phyloP scores from a whole-genome alignment of 2,888 invertebrate genomes.

The Chesias legatella region DNA sequence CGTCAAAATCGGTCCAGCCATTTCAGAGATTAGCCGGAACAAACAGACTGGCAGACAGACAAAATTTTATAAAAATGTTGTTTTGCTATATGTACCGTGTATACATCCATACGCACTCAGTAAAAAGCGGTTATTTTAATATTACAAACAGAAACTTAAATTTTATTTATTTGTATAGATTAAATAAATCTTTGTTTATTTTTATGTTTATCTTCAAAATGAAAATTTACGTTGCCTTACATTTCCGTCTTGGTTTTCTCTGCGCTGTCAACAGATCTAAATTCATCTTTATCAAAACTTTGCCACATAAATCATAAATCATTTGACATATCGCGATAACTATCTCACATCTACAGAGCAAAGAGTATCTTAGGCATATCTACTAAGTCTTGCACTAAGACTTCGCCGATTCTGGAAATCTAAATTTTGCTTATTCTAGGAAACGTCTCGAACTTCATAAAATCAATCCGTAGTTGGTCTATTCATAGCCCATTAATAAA shows the following conservation, averaged over 20 bases:
- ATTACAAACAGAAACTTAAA: too few species aligned
- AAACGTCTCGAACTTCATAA: background rate
- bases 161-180: too few species aligned
- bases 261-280: conserved; percentile 31
- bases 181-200: conserved; percentile 10
- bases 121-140: too few species aligned
- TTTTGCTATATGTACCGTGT: too few species aligned
- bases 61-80: too few species aligned
- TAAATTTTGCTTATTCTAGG: conserved; percentile 17
- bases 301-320: conserved; percentile 40
- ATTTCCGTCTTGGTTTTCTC: conserved; percentile 40
- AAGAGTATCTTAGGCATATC: too few species aligned
- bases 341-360: conserved; percentile 19
- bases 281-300: conserved; percentile 36
- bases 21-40: too few species aligned
- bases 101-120: too few species aligned
- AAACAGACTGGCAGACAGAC: too few species aligned
- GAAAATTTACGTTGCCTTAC: conserved; percentile 32
- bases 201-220: background rate
- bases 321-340: conserved; percentile 18
- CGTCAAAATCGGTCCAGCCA: too few species aligned
- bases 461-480: too few species aligned
- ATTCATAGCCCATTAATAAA: too few species aligned
- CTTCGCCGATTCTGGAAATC: conserved; percentile 36
- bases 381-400: conserved; percentile 5